A percentile compares a stretch with the other conserved stretches of the same genome.
Evolutionary conservation across 2,113 vertebrate species (phyloP).

Genomic region (Montifringilla adamsi): DNA sequence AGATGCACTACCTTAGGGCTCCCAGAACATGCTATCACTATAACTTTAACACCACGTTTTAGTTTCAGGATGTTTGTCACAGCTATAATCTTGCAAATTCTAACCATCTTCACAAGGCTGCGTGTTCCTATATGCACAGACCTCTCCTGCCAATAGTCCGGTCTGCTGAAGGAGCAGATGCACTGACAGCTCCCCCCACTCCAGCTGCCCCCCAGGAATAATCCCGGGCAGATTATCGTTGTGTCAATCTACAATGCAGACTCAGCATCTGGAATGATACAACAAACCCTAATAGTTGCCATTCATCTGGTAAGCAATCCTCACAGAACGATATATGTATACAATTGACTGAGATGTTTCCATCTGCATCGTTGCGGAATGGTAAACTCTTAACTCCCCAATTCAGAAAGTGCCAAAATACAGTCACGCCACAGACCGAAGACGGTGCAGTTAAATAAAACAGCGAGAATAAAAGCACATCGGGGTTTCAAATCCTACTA

Average conservation of each 20-base stretch:
- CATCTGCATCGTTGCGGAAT: background rate
- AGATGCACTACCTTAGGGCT: background rate
- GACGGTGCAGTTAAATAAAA: background rate
- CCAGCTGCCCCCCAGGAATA: background rate
- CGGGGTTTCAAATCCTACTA: accelerated
- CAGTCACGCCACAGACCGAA: background rate
- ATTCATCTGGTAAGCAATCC: background rate
- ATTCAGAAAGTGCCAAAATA: background rate
- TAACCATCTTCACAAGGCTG: background rate
- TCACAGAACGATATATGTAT: background rate
- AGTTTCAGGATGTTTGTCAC: background rate
- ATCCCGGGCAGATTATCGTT: background rate
- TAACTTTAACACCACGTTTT: background rate
- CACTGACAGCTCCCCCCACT: background rate
- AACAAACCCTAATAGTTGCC: background rate
- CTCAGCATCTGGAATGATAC: background rate
- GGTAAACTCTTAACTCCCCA: background rate
- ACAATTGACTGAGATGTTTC: background rate
- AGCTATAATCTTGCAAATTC: background rate
- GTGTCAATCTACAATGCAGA: background rate
- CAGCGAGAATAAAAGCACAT: background rate
- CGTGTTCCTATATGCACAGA: accelerated
- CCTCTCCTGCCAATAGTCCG: accelerated
- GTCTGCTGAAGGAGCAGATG: background rate
- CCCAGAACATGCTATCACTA: accelerated